Evolutionary conservation across 2,113 vertebrate species (phyloP).

Genomic region (Rhinolophus sinicus): DNA sequence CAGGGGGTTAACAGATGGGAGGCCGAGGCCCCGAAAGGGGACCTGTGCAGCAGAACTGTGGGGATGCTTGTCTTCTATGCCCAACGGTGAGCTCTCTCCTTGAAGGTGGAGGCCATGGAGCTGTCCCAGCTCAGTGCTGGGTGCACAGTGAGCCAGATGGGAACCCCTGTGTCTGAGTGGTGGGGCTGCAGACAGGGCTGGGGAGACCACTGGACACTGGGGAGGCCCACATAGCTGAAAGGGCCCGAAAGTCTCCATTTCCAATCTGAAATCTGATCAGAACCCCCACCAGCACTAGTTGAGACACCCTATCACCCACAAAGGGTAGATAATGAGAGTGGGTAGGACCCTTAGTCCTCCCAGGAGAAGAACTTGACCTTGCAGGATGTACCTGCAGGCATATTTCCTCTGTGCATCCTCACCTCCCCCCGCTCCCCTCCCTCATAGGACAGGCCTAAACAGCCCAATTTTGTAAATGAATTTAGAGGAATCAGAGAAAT

Average conservation of each 20-base stretch:
- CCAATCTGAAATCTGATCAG: background rate
- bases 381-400: background rate
- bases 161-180: background rate
- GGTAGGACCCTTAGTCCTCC: background rate
- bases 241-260: background rate
- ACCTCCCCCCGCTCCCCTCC: background rate
- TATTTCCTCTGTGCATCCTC: rapidly evolving
- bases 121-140: background rate
- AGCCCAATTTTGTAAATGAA: background rate
- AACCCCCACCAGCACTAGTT: background rate
- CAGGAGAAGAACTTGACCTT: background rate
- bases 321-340: no score
- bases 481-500: background rate
- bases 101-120: no score
- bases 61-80: background rate
- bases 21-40: rapidly evolving
- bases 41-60: rapidly evolving
- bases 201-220: background rate
- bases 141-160: background rate
- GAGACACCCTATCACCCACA: background rate
- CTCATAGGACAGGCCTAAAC: background rate
- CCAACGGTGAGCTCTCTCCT: background rate
- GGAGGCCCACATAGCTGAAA: background rate
- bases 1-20: background rate
- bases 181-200: background rate